phyloP scores from a whole-genome alignment of 2,797 vertebrate species.

The Spea hammondii region DNA sequence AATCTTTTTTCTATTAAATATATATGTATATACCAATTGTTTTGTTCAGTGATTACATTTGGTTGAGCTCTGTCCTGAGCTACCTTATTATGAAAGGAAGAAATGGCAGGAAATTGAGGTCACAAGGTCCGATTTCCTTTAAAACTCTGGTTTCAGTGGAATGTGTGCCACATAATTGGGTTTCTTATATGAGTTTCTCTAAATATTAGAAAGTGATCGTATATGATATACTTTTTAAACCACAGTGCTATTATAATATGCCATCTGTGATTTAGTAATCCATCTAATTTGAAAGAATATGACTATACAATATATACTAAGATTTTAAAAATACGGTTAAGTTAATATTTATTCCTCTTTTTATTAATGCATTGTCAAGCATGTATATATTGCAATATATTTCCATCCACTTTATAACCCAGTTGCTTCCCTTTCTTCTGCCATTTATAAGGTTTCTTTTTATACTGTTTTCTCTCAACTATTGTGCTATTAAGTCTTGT shows the following conservation, averaged over 20 bases:
- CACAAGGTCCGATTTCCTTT: slow-evolving; percentile 48
- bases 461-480: no score
- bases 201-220: slow-evolving; percentile 41
- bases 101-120: slow-evolving; percentile 52
- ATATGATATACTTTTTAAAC: slow-evolving; percentile 22
- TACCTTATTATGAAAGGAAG: slow-evolving; percentile 39
- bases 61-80: slow-evolving; percentile 28
- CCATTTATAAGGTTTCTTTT: neutral
- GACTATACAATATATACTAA: slow-evolving; percentile 9
- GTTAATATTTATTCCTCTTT: neutral
- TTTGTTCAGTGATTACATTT: slow-evolving; percentile 41
- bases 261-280: neutral
- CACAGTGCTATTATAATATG: neutral
- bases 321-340: neutral
- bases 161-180: slow-evolving; percentile 47
- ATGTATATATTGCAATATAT: neutral
- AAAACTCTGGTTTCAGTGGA: slow-evolving; percentile 50
- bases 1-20: slow-evolving; percentile 24
- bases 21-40: slow-evolving; percentile 47
- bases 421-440: neutral
- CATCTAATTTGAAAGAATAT: slow-evolving; percentile 6
- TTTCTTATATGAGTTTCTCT: slow-evolving; percentile 36
- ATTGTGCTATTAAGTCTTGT: no score
- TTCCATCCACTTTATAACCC: neutral
- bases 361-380: neutral